Evolutionary conservation across 2,797 vertebrate species (phyloP).

Genomic region (Tenualosa ilisha): DNA sequence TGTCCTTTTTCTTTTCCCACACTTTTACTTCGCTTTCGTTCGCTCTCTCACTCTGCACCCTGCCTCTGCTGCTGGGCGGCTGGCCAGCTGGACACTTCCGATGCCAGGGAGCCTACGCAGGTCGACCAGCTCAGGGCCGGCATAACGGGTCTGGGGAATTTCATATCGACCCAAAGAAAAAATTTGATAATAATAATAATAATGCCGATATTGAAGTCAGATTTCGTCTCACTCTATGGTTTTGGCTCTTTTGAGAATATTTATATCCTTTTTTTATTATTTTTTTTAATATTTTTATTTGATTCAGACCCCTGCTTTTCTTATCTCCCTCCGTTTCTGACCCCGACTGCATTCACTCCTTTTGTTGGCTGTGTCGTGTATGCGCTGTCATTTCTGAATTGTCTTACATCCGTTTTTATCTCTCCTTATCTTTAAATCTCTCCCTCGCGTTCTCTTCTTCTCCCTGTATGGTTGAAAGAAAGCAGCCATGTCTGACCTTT

Average conservation of each 20-base stretch:
- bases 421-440: slow-evolving; percentile 28
- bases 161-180: slow-evolving; percentile 53
- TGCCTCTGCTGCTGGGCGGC: slow-evolving; percentile 53
- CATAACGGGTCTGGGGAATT: slow-evolving; percentile 56
- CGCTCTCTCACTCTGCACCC: slow-evolving; percentile 37
- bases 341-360: neutral
- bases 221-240: slow-evolving; percentile 51
- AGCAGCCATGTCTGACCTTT: slow-evolving; percentile 41
- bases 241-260: slow-evolving; percentile 26
- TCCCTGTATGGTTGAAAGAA: slow-evolving; percentile 29
- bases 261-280: slow-evolving; percentile 25
- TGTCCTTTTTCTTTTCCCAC: slow-evolving; percentile 58
- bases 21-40: slow-evolving; percentile 46
- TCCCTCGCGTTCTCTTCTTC: slow-evolving; percentile 26
- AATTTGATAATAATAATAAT: slow-evolving; percentile 50
- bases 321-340: neutral
- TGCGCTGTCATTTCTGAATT: slow-evolving; percentile 14
- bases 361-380: slow-evolving; percentile 2
- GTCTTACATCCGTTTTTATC: neutral
- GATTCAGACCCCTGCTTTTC: slow-evolving; percentile 1
- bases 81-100: slow-evolving; percentile 56
- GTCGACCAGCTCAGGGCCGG: slow-evolving; percentile 45
- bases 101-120: slow-evolving; percentile 48
- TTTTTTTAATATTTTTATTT: too few species aligned
- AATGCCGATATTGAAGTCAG: slow-evolving; percentile 62